These are phyloP conservation scores for Abramis brama DNA, from an alignment of 2,113 vertebrate genomes.

Conservation along the genomic window DNA sequence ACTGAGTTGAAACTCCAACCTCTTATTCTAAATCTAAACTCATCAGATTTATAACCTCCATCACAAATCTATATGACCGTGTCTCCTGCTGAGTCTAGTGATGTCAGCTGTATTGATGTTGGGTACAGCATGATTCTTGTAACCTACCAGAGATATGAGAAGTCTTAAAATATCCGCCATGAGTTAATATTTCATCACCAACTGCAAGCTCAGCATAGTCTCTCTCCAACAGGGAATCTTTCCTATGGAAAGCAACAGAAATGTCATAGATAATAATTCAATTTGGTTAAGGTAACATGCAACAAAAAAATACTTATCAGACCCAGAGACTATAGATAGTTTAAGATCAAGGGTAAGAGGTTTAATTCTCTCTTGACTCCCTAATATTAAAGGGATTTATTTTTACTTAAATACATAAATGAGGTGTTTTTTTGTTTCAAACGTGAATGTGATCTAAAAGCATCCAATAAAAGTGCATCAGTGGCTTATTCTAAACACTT, in stretches of 20 bases:
- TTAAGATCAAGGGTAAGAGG: not conserved
- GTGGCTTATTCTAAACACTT: not conserved
- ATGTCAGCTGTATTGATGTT: constrained; percentile 3
- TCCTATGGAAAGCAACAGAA: constrained; percentile 12
- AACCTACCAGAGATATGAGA: constrained; percentile 11
- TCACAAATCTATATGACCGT: not conserved
- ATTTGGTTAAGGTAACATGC: not conserved
- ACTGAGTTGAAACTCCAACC: not conserved
- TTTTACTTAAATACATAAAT: too few relatives aligned
- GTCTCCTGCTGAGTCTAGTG: not conserved
- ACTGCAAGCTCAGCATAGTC: constrained; percentile 27
- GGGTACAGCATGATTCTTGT: not conserved
- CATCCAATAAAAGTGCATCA: not conserved
- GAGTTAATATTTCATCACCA: constrained; percentile 50
- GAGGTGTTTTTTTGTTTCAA: not conserved
- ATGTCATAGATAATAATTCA: not conserved
- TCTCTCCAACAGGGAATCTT: constrained; percentile 4
- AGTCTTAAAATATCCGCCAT: constrained; percentile 47
- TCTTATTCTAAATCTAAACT: not conserved
- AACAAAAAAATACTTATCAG: not conserved
- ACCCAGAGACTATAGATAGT: not conserved
- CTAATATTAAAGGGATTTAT: not conserved
- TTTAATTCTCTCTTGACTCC: not conserved
- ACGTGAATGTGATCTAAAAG: not conserved
- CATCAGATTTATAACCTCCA: too few relatives aligned